Base-by-base conservation (phyloP, 2,797 vertebrate species). In the Sebastes minor region DNA sequence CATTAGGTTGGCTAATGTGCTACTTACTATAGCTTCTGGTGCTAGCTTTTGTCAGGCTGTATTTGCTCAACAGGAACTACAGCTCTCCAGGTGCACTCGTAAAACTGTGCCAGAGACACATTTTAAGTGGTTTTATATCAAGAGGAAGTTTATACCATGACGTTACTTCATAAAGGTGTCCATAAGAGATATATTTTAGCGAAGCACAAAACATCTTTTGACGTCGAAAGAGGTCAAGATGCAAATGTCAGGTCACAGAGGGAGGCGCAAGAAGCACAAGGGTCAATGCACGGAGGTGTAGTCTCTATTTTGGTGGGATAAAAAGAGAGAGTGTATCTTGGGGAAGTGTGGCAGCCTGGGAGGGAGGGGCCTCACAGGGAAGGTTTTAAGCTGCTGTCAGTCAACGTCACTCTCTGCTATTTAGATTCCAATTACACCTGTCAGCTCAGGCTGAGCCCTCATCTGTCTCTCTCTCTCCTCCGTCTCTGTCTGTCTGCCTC, bases 391-490 rank as follows among this genome's bases (percentile, higher is more conserved):
- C 92, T 77, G 81, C 91, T 92, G 92, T 87, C 93, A 92, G 55
- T 94, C 92, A 92, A 83, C 25, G 83, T 92, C 91, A 73, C 84
- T 88, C 74, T 59, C 63, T 20, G 76, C 91, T 93, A 92, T 91
- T 94, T 93, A 92, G 94, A 93, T 90, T 94, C 91, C 93, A 95
- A 91, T 95, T 95, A 94, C 91, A 92, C 77, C 87, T 93, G 93
- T 94, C 92, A 94, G 90, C 89, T 88, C 74, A 80, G 83, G 71
- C 91, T 86, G 84, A 86, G 82, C 60, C 81, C 82, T 89, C 89
- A 81, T 89, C 88, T 71, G 80, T 89, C 83, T 87, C 78, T 70
- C 78, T 70, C 78, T 74, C 64, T 69, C 52, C 55, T 60, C 63
- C 22, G 10, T 70, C 75, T 81, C 38, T 61, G 46, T 84, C 70